phyloP scores from a whole-genome alignment of 2,888 invertebrate species.

The Drosophila setosimentum region DNA sequence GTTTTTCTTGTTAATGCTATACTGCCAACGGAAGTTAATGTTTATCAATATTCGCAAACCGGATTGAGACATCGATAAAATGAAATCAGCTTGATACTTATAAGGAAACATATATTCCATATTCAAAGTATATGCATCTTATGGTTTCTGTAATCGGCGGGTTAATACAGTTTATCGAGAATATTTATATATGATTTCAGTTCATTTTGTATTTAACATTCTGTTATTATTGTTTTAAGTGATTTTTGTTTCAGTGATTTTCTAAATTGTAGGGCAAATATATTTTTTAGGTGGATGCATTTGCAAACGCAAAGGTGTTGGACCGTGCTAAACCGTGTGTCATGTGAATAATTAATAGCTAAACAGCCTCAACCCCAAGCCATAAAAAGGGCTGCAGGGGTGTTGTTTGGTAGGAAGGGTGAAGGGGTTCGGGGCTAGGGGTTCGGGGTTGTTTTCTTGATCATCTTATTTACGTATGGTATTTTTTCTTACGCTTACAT shows the following conservation, averaged over 20 bases:
- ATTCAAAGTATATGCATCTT: too few relatives aligned
- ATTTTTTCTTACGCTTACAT: conserved; percentile 48
- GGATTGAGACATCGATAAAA: background rate
- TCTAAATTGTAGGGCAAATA: background rate
- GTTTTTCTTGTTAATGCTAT: background rate
- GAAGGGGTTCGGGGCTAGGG: background rate
- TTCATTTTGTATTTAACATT: background rate
- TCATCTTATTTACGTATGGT: conserved; percentile 45
- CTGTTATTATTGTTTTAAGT: too few relatives aligned
- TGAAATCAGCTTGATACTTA: background rate
- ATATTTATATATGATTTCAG: background rate
- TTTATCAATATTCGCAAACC: background rate
- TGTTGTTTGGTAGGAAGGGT: background rate
- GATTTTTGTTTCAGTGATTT: background rate
- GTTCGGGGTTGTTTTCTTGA: background rate
- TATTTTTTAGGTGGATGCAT: conserved; percentile 8
- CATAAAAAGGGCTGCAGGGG: background rate
- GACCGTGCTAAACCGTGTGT: conserved; percentile 48
- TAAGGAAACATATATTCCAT: background rate
- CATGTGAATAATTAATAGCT: conserved; percentile 74
- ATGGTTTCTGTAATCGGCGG: too few relatives aligned
- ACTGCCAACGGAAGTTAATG: background rate
- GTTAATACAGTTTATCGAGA: background rate
- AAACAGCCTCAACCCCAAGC: conserved; percentile 8
- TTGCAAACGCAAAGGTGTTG: conserved; percentile 44